Percentiles rank a stretch among this genome's conserved stretches.
These are phyloP conservation scores for Ceratina calcarata DNA, from an alignment of 1,140 invertebrate genomes.

Conservation along the genomic window DNA sequence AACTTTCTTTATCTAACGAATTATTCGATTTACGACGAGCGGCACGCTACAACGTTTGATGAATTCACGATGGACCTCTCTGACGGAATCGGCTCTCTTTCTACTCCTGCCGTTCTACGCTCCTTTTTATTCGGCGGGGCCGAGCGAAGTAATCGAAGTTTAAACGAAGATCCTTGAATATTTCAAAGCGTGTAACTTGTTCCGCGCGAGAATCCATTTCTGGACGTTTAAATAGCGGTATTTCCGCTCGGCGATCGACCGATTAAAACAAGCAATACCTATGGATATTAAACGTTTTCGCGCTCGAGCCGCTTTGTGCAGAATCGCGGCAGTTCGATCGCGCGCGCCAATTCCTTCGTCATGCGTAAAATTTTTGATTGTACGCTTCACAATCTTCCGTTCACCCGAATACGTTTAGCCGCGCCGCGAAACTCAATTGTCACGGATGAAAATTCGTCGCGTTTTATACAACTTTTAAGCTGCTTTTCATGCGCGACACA, in stretches of 20 bases:
- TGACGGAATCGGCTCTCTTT: background rate
- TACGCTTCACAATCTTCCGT: conserved; percentile 42
- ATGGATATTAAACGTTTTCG: conserved; percentile 21
- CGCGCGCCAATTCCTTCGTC: background rate
- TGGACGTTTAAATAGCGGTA: conserved; percentile 1
- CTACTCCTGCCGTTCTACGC: too few species aligned
- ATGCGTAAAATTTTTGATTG: conserved; percentile 45
- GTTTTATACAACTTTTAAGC: conserved; percentile 24
- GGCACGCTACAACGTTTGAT: conserved; percentile 17
- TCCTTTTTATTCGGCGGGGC: too few species aligned
- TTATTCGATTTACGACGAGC: conserved; percentile 28
- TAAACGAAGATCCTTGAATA: conserved; percentile 21
- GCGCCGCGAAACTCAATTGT: conserved; percentile 22
- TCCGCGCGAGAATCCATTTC: background rate
- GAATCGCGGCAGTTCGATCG: conserved; percentile 18
- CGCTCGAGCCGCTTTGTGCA: background rate
- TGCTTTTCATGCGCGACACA: background rate
- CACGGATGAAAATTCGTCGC: conserved; percentile 9
- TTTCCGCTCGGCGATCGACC: background rate
- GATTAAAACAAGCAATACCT: conserved; percentile 3
- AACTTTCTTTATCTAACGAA: conserved; percentile 45
- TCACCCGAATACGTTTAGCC: conserved; percentile 17
- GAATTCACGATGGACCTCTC: background rate
- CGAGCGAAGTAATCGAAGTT: conserved; percentile 34
- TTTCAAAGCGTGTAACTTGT: conserved; percentile 3